A percentile compares a stretch with the other conserved stretches of the same genome.
phyloP scores from a whole-genome alignment of 1,140 invertebrate species.

The Sarcophaga peregrina region DNA sequence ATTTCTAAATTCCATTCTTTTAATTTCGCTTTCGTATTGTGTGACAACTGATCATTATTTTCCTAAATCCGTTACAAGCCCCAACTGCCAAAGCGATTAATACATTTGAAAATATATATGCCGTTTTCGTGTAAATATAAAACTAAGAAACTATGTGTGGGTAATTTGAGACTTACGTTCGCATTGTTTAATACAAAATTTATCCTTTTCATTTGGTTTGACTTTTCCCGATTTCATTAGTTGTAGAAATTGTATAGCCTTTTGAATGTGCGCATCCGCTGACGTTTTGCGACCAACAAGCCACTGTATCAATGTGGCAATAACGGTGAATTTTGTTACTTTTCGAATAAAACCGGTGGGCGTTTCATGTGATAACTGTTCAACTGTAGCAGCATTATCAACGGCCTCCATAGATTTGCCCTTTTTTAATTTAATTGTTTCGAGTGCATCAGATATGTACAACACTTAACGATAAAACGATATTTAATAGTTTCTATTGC shows the following conservation, averaged over 20 bases:
- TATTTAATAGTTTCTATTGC: neutral
- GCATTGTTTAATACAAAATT: constrained; percentile 51
- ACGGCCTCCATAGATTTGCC: neutral
- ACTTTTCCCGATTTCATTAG: constrained; percentile 58
- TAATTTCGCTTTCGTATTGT: too few species aligned
- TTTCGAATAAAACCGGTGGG: constrained; percentile 51
- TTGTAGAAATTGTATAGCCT: constrained; percentile 55
- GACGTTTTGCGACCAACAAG: constrained; percentile 53
- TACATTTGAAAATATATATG: too few species aligned
- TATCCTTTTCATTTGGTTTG: constrained; percentile 53
- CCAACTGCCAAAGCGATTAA: too few species aligned
- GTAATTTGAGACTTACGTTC: constrained; percentile 53
- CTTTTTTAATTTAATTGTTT: constrained; percentile 46
- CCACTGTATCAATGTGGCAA: constrained; percentile 65
- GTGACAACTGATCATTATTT: too few species aligned
- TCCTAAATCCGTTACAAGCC: too few species aligned
- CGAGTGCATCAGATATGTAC: constrained; percentile 53
- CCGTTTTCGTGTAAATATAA: too few species aligned
- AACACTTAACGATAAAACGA: constrained; percentile 46
- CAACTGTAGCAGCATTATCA: neutral
- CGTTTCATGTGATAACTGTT: neutral
- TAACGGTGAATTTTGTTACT: constrained; percentile 58
- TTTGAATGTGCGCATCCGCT: constrained; percentile 52
- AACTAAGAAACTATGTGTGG: neutral
- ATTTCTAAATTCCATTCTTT: too few species aligned